These are phyloP conservation scores for Cylindroiulus punctatus DNA, from an alignment of 2,888 invertebrate genomes.

Conservation along the genomic window DNA sequence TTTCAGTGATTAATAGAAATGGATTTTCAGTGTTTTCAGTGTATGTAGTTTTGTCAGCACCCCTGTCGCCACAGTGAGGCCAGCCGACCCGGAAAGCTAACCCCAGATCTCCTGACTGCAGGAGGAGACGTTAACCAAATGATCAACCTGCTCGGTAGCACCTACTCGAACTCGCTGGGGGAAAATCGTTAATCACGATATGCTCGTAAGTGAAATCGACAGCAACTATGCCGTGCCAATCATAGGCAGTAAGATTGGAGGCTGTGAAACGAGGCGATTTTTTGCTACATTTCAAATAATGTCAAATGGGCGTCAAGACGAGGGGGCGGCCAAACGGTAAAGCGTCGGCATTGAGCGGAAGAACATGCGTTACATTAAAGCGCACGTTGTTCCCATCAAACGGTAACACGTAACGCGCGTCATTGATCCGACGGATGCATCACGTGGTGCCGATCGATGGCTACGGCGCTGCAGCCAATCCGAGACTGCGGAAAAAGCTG, in stretches of 20 bases:
- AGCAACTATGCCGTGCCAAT: conserved; percentile 17
- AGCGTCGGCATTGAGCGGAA: background rate
- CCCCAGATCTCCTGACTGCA: no score
- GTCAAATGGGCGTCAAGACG: background rate
- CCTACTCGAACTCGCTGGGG: background rate
- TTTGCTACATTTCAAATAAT: conserved; percentile 22
- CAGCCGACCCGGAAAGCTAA: no score
- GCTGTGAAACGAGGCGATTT: background rate
- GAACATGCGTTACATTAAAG: conserved; percentile 20
- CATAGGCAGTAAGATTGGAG: conserved; percentile 9
- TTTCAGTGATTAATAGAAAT: no score
- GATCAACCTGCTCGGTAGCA: no score
- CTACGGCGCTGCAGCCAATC: conserved; percentile 5
- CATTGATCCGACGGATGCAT: conserved; percentile 1
- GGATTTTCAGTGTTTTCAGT: no score
- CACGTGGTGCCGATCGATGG: conserved; percentile 15
- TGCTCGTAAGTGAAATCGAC: conserved; percentile 1
- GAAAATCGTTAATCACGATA: conserved; percentile 5
- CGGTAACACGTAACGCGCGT: background rate
- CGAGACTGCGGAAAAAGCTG: background rate
- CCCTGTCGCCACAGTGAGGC: no score
- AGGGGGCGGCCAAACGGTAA: background rate
- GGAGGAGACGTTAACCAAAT: no score
- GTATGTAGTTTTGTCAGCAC: no score
- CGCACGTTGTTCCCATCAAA: conserved; percentile 27